Evolutionary conservation across 2,113 vertebrate genomes (phyloP), one percentile per base, ranked within the genome.

Genomic region (Boleophthalmus pectinirostris): DNA sequence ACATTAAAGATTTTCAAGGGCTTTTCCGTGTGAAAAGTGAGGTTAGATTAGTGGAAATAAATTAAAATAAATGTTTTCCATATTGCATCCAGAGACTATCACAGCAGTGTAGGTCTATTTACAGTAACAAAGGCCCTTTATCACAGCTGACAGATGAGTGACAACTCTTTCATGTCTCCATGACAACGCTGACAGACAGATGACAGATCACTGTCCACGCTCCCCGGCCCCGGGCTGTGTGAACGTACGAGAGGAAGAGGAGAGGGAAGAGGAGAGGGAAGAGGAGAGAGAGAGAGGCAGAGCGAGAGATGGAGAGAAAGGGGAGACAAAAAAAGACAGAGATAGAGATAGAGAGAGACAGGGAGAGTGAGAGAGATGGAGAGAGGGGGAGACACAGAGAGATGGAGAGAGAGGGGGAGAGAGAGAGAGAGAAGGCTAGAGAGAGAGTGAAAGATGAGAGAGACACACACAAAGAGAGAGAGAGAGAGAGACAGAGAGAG

Each of bases 101-200:
- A 54, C 20, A 54, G 7, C 51, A 8, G n/a, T 7, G 8, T 54
- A 54, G 9, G 20, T 54, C 51, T 54, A 54, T 54, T 54, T 54
- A 54, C 18, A 54, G 51, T 21, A 21, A 54, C 51, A 54, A 54
- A 54, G n/a, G 0, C 51, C 10, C 51, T 54, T 54, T 54, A 54
- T 54, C 51, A 21, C 20, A 21, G 8, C 54, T 66, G 45, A 69
- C 64, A 71, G 9, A 33, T 80, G 87, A 90, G 68, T 82, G 90
- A 87, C 87, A 77, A 74, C 67, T 58, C 18, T 66, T 80, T 81
- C 89, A 80, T 85, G 53, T n/a, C 74, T 25, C 70, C 8, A 3
- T 75, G 86, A 87, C 88, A 82, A 79, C 74, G 2, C 73, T 80
- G 89, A 89, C 88, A 89, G 81, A 76, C 79, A 84, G 70, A 45